Base-by-base conservation (phyloP, 2,888 invertebrate species). In the Lasiommata megera region DNA sequence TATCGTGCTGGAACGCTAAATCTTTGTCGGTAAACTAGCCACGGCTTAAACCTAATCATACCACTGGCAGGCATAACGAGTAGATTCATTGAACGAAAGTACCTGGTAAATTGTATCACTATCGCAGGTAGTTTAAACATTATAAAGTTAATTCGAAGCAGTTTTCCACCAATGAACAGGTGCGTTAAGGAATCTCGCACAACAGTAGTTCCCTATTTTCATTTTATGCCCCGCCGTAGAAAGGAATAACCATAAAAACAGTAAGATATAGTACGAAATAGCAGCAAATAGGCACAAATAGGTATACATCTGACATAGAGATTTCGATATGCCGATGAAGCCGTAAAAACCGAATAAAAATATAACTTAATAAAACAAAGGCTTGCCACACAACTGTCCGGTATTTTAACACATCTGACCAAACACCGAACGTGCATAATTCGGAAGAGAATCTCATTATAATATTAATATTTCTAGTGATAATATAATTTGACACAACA, bases 241-340 rank as follows among this genome's bases (percentile, higher is more conserved):
- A 55, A 37, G 43, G 48, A 48, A 55, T 56, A 56, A 58, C 52
- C 52, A 55, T 61, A 58, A 61, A n/a, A 58, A 55, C 53, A 51
- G 61, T 61, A 38, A 60, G 56, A 57, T 54, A 51, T 61, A 48
- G 40, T 9, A 47, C 46, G 18, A 48, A 52, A 50, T 36, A 16
- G 46, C 50, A 37, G 43, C 36, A 44, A 59, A 59, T 40, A 55
- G 43, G 43, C 41, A 41, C 41, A 48, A 58, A 58, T 50, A 54
- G 34, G 43, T 31, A 34, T 23, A 43, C 11, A 12, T 44, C 36
- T 23, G 53, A 53, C 53, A 43, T 11, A 5, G 34, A 34, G 43
- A 17, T 53, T 53, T 36, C 36, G 53, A 28, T 44, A 44, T 16
- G 43, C 36, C 53, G 36, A 53, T 40, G 14, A 36, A 53, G 43